Percentiles rank a stretch among this genome's conserved stretches.
Evolutionary conservation across 2,113 vertebrate species (phyloP).

Genomic region (Hirundichthys speculiger): DNA sequence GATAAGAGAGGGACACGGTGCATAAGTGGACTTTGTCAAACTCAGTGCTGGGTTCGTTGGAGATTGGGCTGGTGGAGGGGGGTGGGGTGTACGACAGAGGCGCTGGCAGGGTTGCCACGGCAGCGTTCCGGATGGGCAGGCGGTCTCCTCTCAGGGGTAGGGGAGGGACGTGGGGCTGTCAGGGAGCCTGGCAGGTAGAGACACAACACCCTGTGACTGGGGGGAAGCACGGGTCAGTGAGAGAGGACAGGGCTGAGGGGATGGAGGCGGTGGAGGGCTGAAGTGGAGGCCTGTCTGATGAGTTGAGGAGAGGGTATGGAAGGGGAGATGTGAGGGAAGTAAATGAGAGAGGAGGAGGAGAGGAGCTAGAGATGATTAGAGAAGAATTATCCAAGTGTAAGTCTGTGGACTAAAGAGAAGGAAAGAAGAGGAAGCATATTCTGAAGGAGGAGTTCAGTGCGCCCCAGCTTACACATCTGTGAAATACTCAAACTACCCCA

Average conservation of each 20-base stretch:
- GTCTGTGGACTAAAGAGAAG: slow-evolving; percentile 34
- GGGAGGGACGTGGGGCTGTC: slow-evolving; percentile 71
- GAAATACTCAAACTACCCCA: slow-evolving; percentile 22
- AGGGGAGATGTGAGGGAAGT: slow-evolving; percentile 44
- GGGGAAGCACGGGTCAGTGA: slow-evolving; percentile 76
- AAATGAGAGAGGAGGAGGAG: slow-evolving; percentile 63
- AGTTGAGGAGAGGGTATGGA: slow-evolving; percentile 63
- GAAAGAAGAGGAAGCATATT: slow-evolving; percentile 18
- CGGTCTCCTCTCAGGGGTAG: slow-evolving; percentile 74
- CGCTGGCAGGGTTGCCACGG: slow-evolving; percentile 73
- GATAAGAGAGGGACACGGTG: slow-evolving; percentile 16
- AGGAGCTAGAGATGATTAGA: slow-evolving; percentile 71
- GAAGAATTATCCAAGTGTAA: slow-evolving; percentile 76
- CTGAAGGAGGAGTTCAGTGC: slow-evolving; percentile 15
- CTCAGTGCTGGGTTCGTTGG: slow-evolving; percentile 40
- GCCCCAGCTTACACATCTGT: slow-evolving; percentile 11
- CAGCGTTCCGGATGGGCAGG: slow-evolving; percentile 79
- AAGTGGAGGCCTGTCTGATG: slow-evolving; percentile 75
- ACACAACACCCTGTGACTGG: slow-evolving; percentile 77
- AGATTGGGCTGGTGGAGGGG: slow-evolving; percentile 34
- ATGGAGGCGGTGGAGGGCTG: slow-evolving; percentile 58
- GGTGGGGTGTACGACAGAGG: slow-evolving; percentile 40
- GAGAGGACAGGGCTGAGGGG: slow-evolving; percentile 72
- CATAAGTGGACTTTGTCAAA: slow-evolving; percentile 65
- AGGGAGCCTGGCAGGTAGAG: slow-evolving; percentile 80